Evolutionary conservation across 1,140 invertebrate genomes (phyloP).

Genomic region (Delia radicum): DNA sequence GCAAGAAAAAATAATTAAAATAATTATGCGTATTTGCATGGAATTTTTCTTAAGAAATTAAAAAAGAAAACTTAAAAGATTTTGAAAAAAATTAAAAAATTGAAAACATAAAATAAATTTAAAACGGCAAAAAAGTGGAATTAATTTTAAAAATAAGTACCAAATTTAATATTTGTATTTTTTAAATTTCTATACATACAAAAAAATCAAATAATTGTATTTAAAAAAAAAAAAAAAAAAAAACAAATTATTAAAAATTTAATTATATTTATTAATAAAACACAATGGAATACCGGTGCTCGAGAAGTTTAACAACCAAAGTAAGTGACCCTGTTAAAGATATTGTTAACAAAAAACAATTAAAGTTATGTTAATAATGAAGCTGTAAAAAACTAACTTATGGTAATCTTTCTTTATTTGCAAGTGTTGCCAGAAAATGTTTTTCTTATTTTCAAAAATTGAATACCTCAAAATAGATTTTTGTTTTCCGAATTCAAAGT

Average conservation of each 20-base stretch:
- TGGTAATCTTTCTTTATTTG: background rate
- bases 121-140: background rate
- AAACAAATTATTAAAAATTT: background rate
- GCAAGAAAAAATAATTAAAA: background rate
- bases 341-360: conserved; percentile 31
- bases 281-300: conserved; percentile 56
- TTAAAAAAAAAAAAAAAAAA: background rate
- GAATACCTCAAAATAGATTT: no score
- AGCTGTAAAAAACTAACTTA: conserved; percentile 22
- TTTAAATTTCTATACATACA: background rate
- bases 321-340: conserved; percentile 52
- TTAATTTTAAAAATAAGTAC: background rate
- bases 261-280: conserved; percentile 7
- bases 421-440: no score
- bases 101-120: background rate
- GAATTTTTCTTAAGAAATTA: background rate
- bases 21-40: background rate
- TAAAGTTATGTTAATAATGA: conserved; percentile 15
- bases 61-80: conserved; percentile 16
- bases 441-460: no score
- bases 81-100: background rate
- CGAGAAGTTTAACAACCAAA: conserved; percentile 55
- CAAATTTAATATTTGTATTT: background rate
- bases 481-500: no score
- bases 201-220: no score